Evolutionary conservation across 2,797 vertebrate species (phyloP).

Genomic region (Odontamblyopus lacepedii): DNA sequence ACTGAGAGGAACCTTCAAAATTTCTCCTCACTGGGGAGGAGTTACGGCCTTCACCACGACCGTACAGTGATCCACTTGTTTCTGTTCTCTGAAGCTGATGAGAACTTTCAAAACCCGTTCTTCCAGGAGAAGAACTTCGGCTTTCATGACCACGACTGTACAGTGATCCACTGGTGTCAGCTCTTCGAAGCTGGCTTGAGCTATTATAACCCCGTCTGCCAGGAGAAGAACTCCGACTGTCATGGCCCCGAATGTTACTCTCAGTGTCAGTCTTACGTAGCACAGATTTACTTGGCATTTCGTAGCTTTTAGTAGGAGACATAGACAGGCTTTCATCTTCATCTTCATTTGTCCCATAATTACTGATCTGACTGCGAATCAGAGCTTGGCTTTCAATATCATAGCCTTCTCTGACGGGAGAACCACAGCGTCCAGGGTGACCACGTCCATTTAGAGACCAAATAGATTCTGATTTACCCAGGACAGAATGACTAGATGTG

Average conservation of each 20-base stretch:
- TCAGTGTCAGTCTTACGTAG: conserved; percentile 54
- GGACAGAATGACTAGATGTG: conserved; percentile 42
- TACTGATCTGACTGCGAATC: conserved; percentile 51
- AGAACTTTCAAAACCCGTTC: conserved; percentile 41
- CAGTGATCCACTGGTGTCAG: conserved; percentile 24
- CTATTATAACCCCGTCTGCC: conserved; percentile 48
- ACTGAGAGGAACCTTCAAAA: conserved; percentile 53
- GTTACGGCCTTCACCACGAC: conserved; percentile 45
- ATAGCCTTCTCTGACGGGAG: conserved; percentile 78
- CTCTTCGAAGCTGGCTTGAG: conserved; percentile 44
- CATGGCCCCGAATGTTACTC: conserved; percentile 14
- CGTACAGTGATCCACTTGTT: conserved; percentile 32
- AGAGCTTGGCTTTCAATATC: conserved; percentile 68
- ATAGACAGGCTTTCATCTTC: conserved; percentile 26
- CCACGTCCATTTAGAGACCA: conserved; percentile 54
- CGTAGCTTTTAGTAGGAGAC: conserved; percentile 35
- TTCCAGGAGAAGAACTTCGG: conserved; percentile 62
- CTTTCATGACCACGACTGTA: conserved; percentile 2
- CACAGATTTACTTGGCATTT: conserved; percentile 44
- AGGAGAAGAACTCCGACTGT: conserved; percentile 50
- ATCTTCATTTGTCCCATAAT: conserved; percentile 44
- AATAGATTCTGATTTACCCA: conserved; percentile 65
- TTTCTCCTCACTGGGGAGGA: conserved; percentile 59
- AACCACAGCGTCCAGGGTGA: conserved; percentile 68
- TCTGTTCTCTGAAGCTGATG: conserved; percentile 52